phyloP scores from a whole-genome alignment of 2,888 invertebrate species.

The Aphodius granarius region DNA sequence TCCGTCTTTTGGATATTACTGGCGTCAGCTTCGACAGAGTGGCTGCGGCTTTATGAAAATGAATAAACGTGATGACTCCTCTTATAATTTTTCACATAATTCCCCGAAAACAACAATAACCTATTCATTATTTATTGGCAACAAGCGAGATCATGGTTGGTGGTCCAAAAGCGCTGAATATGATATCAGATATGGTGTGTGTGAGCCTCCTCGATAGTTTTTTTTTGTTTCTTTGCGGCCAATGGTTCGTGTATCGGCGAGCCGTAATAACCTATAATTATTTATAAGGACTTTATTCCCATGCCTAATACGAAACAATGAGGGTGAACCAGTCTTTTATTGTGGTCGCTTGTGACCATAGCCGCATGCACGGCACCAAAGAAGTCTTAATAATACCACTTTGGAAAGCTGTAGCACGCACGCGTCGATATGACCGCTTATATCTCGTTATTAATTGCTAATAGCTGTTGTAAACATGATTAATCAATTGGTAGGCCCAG shows the following conservation, averaged over 20 bases:
- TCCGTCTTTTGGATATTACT: neutral
- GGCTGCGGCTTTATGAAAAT: too few relatives aligned
- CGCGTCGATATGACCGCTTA: neutral
- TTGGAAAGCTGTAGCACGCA: neutral
- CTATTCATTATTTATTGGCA: conserved; percentile 27
- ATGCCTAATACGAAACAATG: conserved; percentile 50
- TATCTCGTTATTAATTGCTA: neutral
- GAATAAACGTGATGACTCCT: neutral
- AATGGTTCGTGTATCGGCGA: conserved; percentile 15
- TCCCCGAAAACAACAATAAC: conserved; percentile 26
- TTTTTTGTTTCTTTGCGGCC: neutral
- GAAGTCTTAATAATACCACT: neutral
- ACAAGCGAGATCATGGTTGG: conserved; percentile 39
- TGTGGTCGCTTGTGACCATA: conserved; percentile 18
- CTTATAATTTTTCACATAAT: neutral
- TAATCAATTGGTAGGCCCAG: too few relatives aligned
- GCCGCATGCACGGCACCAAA: conserved; percentile 2
- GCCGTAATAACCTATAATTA: conserved; percentile 49
- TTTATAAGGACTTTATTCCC: conserved; percentile 46
- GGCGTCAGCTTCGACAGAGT: neutral
- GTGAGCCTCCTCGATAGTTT: neutral
- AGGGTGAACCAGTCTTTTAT: conserved; percentile 38
- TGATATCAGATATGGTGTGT: conserved; percentile 45
- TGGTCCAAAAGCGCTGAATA: conserved; percentile 49
- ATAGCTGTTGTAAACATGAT: neutral